Evolutionary conservation across 2,113 vertebrate genomes (phyloP).

Genomic region (Cyprinodon tularosa): DNA sequence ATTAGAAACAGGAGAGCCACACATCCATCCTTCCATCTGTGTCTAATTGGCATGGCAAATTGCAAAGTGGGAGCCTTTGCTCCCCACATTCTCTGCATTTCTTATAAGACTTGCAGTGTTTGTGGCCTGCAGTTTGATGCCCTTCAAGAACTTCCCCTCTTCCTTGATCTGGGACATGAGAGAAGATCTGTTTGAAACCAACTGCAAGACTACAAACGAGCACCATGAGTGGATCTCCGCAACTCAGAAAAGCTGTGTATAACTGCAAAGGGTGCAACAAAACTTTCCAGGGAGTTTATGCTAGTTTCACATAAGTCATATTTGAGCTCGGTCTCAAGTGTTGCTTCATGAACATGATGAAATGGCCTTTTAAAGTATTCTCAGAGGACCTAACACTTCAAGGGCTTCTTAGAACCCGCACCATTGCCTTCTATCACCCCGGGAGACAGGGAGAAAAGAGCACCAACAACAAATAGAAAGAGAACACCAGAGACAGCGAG

Average conservation of each 20-base stretch:
- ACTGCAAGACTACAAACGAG: conserved; percentile 35
- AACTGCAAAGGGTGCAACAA: conserved; percentile 51
- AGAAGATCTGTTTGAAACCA: conserved; percentile 29
- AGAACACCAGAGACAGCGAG: conserved; percentile 57
- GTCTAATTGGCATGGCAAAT: conserved; percentile 65
- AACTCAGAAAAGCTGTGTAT: conserved; percentile 37
- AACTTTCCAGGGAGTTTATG: conserved; percentile 75
- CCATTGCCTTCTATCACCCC: conserved; percentile 74
- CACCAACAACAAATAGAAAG: conserved; percentile 60
- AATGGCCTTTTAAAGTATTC: conserved; percentile 80
- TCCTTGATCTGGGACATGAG: conserved; percentile 38
- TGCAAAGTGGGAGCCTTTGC: conserved; percentile 34
- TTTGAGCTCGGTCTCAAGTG: conserved; percentile 71
- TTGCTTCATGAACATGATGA: conserved; percentile 75
- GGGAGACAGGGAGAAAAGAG: conserved; percentile 69
- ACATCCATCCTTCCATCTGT: conserved; percentile 53
- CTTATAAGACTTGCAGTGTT: conserved; percentile 38
- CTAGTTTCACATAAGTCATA: conserved; percentile 75
- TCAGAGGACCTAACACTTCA: conserved; percentile 79
- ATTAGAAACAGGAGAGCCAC: conserved; percentile 67
- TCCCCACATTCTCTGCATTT: conserved; percentile 22
- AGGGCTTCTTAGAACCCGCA: conserved; percentile 80
- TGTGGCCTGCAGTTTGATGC: conserved; percentile 43
- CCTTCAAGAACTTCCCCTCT: conserved; percentile 35
- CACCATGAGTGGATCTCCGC: conserved; percentile 29